phyloP scores from a whole-genome alignment of 1,140 invertebrate species.

The Drosophila micromelanica region DNA sequence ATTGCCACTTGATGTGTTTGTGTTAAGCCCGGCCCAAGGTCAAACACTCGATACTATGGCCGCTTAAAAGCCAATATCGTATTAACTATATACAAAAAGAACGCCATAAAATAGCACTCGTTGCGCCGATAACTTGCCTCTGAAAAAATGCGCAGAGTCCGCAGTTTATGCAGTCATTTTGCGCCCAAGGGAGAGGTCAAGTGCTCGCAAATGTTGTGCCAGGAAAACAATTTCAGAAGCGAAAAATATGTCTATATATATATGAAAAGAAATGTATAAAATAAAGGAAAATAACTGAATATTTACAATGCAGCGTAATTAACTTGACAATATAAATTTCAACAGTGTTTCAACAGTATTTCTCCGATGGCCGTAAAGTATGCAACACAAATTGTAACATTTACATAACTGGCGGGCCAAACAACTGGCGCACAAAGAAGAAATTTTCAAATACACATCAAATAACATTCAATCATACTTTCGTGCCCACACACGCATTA shows the following conservation, averaged over 20 bases:
- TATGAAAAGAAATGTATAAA: background rate
- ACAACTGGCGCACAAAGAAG: conserved; percentile 26
- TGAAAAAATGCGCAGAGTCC: conserved; percentile 20
- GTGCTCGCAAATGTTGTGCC: conserved; percentile 5
- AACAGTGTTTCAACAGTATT: conserved; percentile 1
- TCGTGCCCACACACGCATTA: conserved; percentile 27
- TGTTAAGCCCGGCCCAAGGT: conserved; percentile 31
- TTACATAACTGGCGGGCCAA: conserved; percentile 57
- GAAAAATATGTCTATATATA: too few relatives aligned
- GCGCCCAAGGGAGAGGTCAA: conserved; percentile 15
- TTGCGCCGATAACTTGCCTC: too few relatives aligned
- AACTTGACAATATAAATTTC: conserved; percentile 10
- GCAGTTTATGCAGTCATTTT: conserved; percentile 45
- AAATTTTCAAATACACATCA: conserved; percentile 60
- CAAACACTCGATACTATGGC: conserved; percentile 33
- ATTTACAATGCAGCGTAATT: conserved; percentile 16
- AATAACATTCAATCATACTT: conserved; percentile 71
- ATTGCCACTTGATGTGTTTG: conserved; percentile 53
- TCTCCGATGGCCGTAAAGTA: conserved; percentile 41
- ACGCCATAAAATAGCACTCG: conserved; percentile 35
- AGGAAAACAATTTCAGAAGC: conserved; percentile 4
- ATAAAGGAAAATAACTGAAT: conserved; percentile 6
- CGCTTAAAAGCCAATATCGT: conserved; percentile 45
- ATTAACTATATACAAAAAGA: conserved; percentile 27
- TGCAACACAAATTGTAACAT: conserved; percentile 45